A percentile compares a stretch with the other conserved stretches of the same genome.
These are phyloP conservation scores for Tiphia femorata DNA, from an alignment of 2,888 invertebrate species.

Conservation along the genomic window DNA sequence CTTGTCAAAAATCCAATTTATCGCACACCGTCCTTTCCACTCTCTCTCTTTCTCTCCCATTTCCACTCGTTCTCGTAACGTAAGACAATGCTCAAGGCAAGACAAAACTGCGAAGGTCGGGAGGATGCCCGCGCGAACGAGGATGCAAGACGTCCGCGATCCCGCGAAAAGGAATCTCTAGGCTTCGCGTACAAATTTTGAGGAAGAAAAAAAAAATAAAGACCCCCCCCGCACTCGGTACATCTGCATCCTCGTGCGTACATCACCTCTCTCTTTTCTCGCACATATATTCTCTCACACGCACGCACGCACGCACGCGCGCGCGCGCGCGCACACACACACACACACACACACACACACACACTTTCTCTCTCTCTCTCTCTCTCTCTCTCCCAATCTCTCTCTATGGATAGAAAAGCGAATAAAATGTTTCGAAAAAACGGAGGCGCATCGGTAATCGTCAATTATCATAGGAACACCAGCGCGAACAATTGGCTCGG, in stretches of 20 bases:
- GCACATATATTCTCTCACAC: background rate
- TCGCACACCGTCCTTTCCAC: constrained; percentile 9
- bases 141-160: too few species aligned
- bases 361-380: background rate
- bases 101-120: too few species aligned
- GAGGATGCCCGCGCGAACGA: too few species aligned
- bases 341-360: background rate
- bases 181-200: too few species aligned
- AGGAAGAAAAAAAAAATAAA: too few species aligned
- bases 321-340: background rate
- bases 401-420: background rate
- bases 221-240: background rate
- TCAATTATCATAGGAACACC: background rate
- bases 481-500: constrained; percentile 16
- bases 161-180: too few species aligned
- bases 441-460: background rate
- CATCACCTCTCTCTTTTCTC: background rate
- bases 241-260: background rate
- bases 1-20: constrained; percentile 31
- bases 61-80: background rate
- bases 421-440: background rate
- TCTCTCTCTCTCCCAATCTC: background rate
- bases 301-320: background rate
- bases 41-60: background rate
- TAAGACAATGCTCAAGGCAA: too few species aligned